Base-by-base conservation (phyloP, 1,140 invertebrate species). In the Apis laboriosa region DNA sequence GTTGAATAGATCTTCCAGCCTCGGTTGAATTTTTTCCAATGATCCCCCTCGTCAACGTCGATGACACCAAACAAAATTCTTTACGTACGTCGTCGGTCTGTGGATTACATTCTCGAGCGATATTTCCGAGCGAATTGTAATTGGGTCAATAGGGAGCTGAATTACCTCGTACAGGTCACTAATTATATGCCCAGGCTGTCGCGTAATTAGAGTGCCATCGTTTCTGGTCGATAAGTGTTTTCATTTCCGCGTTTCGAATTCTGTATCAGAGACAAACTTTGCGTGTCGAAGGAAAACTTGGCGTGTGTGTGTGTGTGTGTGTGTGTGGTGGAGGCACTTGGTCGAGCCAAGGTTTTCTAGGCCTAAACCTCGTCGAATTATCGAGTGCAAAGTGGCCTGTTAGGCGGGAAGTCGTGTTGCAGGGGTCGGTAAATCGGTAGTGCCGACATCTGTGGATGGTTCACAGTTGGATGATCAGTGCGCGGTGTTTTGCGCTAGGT, bases 381-480 rank as follows among this genome's bases (percentile, higher is more conserved):
- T 88, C 75, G 72, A 66, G 86, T 60, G 77, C 64, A 49, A 78
- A 82, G 64, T 67, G 43, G 84, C 70, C 75, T 71, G 86, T 84
- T 75, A 24, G 67, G 53, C 67, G 70, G 75, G 56, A 67, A 24
- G 51, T 53, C 12, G 64, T 86, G 77, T 77, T 79, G 73, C 60
- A 88, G 80, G 88, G 74, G 85, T 92, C 74, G 87, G 77, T 90
- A 92, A 89, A 83, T 85, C 74, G 90, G 86, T 70, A 83, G 80
- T 89, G 84, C 78, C 79, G 92, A 87, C 92, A 93, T 92, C 92
- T 93, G 85, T 80, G 88, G 86, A 89, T 76, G 74, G 77, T 58
- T 71, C 15, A 15, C 63, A 71, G 61, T 55, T 61, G 84, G 85
- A 81, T 76, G 61, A 85, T 68, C 73, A n/a, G 34, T 34, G 28